phyloP scores from a whole-genome alignment of 2,113 vertebrate genomes.

The Eudorcas thomsonii region DNA sequence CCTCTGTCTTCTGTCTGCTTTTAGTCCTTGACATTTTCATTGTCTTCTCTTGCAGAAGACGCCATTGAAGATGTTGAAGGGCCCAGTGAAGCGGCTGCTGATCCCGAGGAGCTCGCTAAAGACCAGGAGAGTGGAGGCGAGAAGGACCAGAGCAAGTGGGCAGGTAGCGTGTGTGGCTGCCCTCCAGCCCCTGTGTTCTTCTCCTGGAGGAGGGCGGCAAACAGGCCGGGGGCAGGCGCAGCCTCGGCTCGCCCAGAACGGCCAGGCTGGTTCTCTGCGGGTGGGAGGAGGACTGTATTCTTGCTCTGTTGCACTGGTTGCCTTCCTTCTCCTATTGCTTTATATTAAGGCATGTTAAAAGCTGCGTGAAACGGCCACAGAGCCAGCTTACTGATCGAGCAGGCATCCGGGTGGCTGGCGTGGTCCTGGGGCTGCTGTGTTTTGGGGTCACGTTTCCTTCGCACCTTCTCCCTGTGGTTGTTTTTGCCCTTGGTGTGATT shows the following conservation, averaged over 20 bases:
- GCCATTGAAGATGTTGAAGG: slow-evolving; percentile 95
- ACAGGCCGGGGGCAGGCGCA: rapidly evolving
- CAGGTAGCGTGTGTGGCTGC: slow-evolving; percentile 83
- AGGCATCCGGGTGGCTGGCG: too few relatives aligned
- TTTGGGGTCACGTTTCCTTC: neutral
- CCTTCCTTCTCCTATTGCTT: neutral
- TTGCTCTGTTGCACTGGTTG: neutral
- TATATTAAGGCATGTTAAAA: neutral
- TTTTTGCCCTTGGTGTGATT: neutral
- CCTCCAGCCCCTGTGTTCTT: rapidly evolving
- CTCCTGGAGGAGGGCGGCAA: neutral
- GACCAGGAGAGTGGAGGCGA: slow-evolving; percentile 93
- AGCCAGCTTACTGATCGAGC: neutral
- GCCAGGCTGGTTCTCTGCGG: rapidly evolving
- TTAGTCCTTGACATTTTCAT: neutral
- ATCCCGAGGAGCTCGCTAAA: slow-evolving; percentile 95
- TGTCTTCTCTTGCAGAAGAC: slow-evolving; percentile 92
- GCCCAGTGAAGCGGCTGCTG: slow-evolving; percentile 89
- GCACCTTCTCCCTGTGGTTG: too few relatives aligned
- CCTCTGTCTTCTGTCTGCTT: neutral
- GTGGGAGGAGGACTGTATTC: neutral
- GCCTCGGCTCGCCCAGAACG: rapidly evolving
- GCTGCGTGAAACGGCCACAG: neutral
- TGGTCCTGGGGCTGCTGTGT: too few relatives aligned
- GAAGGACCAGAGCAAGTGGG: slow-evolving; percentile 94